phyloP scores from a whole-genome alignment of 2,797 vertebrate genomes.

The Tadarida brasiliensis region DNA sequence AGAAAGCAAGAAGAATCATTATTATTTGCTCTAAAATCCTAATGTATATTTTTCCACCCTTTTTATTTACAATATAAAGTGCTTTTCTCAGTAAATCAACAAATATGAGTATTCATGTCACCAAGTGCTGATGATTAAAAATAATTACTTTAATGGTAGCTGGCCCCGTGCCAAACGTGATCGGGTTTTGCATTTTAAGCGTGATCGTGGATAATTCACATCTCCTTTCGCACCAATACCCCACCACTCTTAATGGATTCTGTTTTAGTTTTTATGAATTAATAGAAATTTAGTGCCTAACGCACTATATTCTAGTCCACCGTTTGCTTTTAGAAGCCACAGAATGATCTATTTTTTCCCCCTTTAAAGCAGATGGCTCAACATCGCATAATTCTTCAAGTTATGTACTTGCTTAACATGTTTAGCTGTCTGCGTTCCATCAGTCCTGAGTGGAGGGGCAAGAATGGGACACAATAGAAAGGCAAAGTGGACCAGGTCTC shows the following conservation, averaged over 20 bases:
- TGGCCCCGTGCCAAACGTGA: slow-evolving; percentile 90
- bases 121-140: slow-evolving; percentile 92
- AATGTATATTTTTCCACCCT: slow-evolving; percentile 89
- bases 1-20: slow-evolving; percentile 84
- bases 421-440: not conserved
- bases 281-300: slow-evolving; percentile 89
- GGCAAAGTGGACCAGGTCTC: not conserved
- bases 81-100: slow-evolving; percentile 91
- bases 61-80: slow-evolving; percentile 91
- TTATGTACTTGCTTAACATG: slow-evolving; percentile 73
- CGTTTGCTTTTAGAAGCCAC: slow-evolving; percentile 84
- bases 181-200: slow-evolving; percentile 89
- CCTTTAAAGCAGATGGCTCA: slow-evolving; percentile 34
- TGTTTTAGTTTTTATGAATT: slow-evolving; percentile 91
- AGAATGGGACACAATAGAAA: not conserved
- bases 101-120: slow-evolving; percentile 93
- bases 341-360: slow-evolving; percentile 70
- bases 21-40: slow-evolving; percentile 86
- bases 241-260: slow-evolving; percentile 90
- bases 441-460: not conserved
- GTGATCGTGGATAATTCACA: slow-evolving; percentile 90
- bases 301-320: slow-evolving; percentile 79
- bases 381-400: slow-evolving; percentile 65
- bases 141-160: slow-evolving; percentile 92
- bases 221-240: slow-evolving; percentile 86